A percentile compares a stretch with the other conserved stretches of the same genome.
Conservation (phyloP, 2,113 vertebrate species). For the Microtus pennsylvanicus region DNA sequence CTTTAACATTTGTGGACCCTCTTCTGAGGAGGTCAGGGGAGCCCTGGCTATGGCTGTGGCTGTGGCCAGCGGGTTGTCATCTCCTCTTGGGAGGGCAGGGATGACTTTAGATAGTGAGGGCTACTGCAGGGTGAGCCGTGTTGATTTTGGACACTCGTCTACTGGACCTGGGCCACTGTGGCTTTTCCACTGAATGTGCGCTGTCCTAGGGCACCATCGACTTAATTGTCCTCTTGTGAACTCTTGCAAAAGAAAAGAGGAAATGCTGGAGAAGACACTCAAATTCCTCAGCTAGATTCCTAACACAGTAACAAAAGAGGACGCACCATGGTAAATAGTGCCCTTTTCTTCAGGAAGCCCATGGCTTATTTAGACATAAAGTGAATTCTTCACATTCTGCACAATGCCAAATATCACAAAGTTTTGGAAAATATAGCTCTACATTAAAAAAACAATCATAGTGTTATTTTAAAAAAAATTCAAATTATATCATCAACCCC, state of each 20-base stretch:
- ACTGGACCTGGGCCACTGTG: fast-evolving
- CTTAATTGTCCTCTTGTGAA: constrained; percentile 11
- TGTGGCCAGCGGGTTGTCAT: not conserved
- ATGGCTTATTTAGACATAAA: not conserved
- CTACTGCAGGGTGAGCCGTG: not conserved
- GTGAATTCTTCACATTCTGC: not conserved
- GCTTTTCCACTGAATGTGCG: not conserved
- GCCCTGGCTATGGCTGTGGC: not conserved
- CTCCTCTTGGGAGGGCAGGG: not conserved
- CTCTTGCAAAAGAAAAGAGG: not conserved
- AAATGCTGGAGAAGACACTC: not conserved
- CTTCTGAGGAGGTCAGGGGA: not conserved
- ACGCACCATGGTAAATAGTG: fast-evolving
- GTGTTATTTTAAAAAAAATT: not conserved
- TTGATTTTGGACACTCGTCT: not conserved
- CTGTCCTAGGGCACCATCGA: not conserved
- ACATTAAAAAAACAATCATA: not conserved
- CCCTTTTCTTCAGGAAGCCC: not conserved
- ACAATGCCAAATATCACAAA: not conserved
- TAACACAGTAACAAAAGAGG: not conserved
- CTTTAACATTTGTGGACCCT: fast-evolving
- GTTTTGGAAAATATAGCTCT: not conserved
- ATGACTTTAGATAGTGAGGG: not conserved
- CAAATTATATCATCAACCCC: not conserved
- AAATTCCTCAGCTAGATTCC: not conserved